A percentile compares a stretch with the other conserved stretches of the same genome.
phyloP scores from a whole-genome alignment of 2,888 invertebrate genomes.

The Stratiomys singularior region DNA sequence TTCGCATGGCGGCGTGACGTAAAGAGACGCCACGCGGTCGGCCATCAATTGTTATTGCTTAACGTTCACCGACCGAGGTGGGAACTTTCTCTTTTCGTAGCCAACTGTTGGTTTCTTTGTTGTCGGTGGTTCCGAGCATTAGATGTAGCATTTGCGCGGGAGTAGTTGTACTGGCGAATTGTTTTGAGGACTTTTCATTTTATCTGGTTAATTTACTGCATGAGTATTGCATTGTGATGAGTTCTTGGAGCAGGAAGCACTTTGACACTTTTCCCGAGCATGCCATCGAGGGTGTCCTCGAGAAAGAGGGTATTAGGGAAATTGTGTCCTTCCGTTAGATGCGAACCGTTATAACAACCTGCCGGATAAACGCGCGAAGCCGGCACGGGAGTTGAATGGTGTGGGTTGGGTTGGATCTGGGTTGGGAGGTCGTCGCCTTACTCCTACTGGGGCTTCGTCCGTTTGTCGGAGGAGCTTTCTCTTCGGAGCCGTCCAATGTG shows the following conservation, averaged over 20 bases:
- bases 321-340: constrained; percentile 12
- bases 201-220: neutral
- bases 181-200: constrained; percentile 9
- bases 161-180: constrained; percentile 3
- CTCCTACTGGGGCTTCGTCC: constrained; percentile 18
- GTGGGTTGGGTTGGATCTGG: constrained; percentile 8
- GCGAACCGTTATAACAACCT: neutral
- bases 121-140: neutral
- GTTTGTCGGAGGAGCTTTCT: constrained; percentile 25
- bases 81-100: constrained; percentile 5
- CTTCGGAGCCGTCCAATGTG: constrained; percentile 19
- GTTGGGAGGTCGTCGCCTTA: neutral
- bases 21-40: constrained; percentile 7
- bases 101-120: neutral
- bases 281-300: neutral
- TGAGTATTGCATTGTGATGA: neutral
- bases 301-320: constrained; percentile 1
- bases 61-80: neutral
- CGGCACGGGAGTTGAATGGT: neutral
- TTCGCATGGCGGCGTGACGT: neutral
- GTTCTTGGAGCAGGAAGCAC: neutral
- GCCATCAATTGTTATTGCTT: neutral
- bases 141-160: constrained; percentile 14
- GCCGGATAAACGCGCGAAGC: neutral
- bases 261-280: neutral